Conservation (phyloP, 2,888 invertebrate species). For the Polydrusus pterygomalis region DNA sequence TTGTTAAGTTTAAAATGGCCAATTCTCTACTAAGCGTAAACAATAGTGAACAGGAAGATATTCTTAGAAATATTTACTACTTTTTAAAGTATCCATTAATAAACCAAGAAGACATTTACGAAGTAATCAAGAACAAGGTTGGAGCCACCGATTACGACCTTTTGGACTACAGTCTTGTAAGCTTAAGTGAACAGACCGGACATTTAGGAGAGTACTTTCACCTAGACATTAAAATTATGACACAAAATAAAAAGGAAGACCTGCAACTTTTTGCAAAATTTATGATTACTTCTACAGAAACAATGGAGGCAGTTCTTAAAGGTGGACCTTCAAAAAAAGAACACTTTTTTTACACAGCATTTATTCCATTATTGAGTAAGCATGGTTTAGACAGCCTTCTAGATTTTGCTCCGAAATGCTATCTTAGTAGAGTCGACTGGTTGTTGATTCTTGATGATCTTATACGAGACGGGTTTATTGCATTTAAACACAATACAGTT, state of each 20-base stretch:
- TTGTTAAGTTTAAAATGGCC: constrained; percentile 18
- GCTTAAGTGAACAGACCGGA: constrained; percentile 58
- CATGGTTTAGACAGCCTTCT: constrained; percentile 58
- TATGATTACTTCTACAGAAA: neutral
- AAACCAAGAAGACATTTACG: constrained; percentile 60
- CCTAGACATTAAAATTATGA: too few relatives aligned
- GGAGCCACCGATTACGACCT: constrained; percentile 56
- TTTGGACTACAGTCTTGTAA: constrained; percentile 52
- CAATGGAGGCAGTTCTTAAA: neutral
- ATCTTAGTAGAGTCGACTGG: constrained; percentile 63
- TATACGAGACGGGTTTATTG: constrained; percentile 48
- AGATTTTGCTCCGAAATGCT: constrained; percentile 66
- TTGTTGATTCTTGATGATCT: constrained; percentile 70
- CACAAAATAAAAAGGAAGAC: neutral
- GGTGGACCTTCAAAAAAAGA: constrained; percentile 55
- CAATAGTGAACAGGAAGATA: neutral
- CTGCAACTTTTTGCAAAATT: constrained; percentile 35
- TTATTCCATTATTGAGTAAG: constrained; percentile 67
- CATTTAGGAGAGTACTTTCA: too few relatives aligned
- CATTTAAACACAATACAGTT: constrained; percentile 28
- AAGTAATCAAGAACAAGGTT: constrained; percentile 57
- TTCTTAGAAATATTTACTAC: neutral
- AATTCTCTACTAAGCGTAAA: neutral
- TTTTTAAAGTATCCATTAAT: constrained; percentile 43
- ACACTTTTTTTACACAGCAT: constrained; percentile 68